These are phyloP conservation scores for Amphilophus citrinellus DNA, from an alignment of 2,113 vertebrate species.

Conservation along the genomic window DNA sequence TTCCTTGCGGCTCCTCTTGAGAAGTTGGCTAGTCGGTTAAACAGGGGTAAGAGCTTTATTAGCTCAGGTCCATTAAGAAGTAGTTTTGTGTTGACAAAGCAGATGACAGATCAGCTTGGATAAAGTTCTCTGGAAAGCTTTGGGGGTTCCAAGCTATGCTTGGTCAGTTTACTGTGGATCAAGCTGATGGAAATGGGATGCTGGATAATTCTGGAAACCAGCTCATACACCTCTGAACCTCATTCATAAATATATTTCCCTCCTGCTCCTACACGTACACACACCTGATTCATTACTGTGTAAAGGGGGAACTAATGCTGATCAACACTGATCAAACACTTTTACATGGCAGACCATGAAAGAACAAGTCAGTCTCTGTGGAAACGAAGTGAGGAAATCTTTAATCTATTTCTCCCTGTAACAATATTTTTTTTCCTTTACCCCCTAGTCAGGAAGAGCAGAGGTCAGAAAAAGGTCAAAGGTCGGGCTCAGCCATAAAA, in stretches of 20 bases:
- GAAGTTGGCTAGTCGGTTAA: conserved; percentile 21
- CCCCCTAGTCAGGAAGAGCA: neutral
- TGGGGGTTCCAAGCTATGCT: conserved; percentile 26
- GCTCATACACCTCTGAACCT: neutral
- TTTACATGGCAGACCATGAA: neutral
- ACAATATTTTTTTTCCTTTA: conserved; percentile 2
- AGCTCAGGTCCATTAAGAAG: conserved; percentile 24
- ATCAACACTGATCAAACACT: neutral
- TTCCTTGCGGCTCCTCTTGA: conserved; percentile 14
- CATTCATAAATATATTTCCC: neutral
- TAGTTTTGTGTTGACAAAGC: conserved; percentile 18
- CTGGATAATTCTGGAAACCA: neutral
- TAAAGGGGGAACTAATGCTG: neutral
- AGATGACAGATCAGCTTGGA: conserved; percentile 23
- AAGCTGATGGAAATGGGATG: neutral
- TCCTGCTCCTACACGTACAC: neutral
- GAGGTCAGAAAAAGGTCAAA: conserved; percentile 40
- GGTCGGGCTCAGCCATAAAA: conserved; percentile 17
- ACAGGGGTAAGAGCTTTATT: conserved; percentile 14
- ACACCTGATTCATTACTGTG: neutral
- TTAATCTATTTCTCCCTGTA: conserved; percentile 32
- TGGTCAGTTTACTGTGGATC: neutral
- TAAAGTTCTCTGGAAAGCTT: neutral
- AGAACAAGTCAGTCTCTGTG: neutral
- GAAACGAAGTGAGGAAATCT: neutral